phyloP scores from a whole-genome alignment of 2,888 invertebrate species.

The Leucophenga maculata region DNA sequence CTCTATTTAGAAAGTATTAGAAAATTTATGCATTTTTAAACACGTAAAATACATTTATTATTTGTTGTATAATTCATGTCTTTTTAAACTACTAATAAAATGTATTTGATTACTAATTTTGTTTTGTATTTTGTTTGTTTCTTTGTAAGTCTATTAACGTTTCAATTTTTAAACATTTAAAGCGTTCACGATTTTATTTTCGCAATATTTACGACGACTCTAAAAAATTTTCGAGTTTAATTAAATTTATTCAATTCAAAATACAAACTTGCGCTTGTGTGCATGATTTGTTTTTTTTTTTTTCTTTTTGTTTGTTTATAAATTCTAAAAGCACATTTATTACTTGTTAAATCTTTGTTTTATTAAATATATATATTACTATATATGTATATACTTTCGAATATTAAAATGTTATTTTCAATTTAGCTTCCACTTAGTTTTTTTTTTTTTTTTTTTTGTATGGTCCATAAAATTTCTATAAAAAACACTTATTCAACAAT shows the following conservation, averaged over 20 bases:
- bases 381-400: conserved; percentile 13
- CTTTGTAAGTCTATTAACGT: conserved; percentile 59
- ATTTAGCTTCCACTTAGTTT: neutral
- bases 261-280: conserved; percentile 7
- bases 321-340: conserved; percentile 25
- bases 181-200: conserved; percentile 51
- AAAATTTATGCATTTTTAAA: neutral
- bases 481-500: conserved; percentile 37
- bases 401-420: neutral
- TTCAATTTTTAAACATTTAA: conserved; percentile 64
- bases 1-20: no score
- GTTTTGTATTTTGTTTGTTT: conserved; percentile 20
- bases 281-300: neutral
- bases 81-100: conserved; percentile 12
- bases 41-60: neutral
- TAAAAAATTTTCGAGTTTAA: neutral
- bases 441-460: conserved; percentile 26
- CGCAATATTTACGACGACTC: conserved; percentile 5
- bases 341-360: conserved; percentile 20
- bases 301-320: conserved; percentile 14
- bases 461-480: conserved; percentile 62
- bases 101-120: conserved; percentile 12
- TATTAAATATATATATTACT: conserved; percentile 26
- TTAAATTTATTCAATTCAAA: conserved; percentile 33
- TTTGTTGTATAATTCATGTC: conserved; percentile 9